phyloP scores from a whole-genome alignment of 2,797 vertebrate genomes.

The Dallia pectoralis region DNA sequence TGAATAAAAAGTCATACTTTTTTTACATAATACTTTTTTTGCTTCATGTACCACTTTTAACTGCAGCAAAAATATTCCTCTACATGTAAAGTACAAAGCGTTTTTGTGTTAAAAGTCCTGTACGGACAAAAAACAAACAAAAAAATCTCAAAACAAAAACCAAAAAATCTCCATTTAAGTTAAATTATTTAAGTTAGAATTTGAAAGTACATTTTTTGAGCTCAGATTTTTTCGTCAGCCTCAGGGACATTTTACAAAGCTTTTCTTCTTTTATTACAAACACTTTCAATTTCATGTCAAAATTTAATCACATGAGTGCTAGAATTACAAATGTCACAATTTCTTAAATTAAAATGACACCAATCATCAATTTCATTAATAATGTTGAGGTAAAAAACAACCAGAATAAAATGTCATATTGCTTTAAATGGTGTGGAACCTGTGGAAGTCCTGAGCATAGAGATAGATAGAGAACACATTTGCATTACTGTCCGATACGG shows the following conservation, averaged over 20 bases:
- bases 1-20: conserved; percentile 38
- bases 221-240: background rate
- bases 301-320: background rate
- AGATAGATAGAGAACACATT: too few relatives aligned
- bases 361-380: background rate
- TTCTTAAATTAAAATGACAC: background rate
- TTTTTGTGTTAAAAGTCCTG: conserved; percentile 5
- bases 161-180: conserved; percentile 55
- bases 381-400: background rate
- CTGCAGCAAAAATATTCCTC: conserved; percentile 32
- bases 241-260: background rate
- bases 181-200: conserved; percentile 46
- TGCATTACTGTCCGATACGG: too few relatives aligned
- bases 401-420: conserved; percentile 4
- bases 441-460: background rate
- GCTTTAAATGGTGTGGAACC: conserved; percentile 28
- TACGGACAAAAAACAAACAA: conserved; percentile 47
- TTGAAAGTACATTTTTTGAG: conserved; percentile 22
- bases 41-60: conserved; percentile 47
- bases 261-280: too few relatives aligned
- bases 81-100: conserved; percentile 22
- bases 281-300: background rate
- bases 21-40: conserved; percentile 22
- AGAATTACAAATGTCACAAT: background rate
- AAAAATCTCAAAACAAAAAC: conserved; percentile 46